Percentiles rank a stretch among this genome's conserved stretches.
Conservation (phyloP, 2,797 vertebrate genomes). For the Bucorvus abyssinicus region DNA sequence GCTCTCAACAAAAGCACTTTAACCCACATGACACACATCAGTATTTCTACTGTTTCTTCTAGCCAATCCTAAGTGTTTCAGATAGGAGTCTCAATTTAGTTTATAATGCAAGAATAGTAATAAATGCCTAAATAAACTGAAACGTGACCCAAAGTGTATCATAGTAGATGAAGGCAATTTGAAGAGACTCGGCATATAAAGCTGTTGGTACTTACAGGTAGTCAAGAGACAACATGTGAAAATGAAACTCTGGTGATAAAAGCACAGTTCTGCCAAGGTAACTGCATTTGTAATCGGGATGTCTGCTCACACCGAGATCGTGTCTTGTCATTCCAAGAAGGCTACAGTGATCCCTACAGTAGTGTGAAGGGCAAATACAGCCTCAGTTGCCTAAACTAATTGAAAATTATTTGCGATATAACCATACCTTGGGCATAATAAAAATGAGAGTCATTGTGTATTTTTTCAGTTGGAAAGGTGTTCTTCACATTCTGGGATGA, state of each 20-base stretch:
- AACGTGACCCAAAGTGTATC: not conserved
- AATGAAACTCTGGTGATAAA: not conserved
- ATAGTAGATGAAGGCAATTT: not conserved
- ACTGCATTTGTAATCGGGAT: not conserved
- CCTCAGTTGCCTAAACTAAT: not conserved
- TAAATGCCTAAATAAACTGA: not conserved
- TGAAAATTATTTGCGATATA: not conserved
- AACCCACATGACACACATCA: not conserved
- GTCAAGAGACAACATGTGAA: not conserved
- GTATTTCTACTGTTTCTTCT: not conserved
- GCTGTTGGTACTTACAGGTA: not conserved
- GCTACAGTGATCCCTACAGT: not conserved
- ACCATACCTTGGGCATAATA: conserved; percentile 65
- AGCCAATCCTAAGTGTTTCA: not conserved
- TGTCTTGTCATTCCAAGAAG: not conserved
- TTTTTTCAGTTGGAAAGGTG: conserved; percentile 26
- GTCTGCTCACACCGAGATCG: rapidly evolving
- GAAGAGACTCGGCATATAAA: not conserved
- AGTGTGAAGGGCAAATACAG: not conserved
- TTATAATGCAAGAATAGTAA: not conserved
- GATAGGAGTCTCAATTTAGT: not conserved
- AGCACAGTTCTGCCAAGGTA: not conserved
- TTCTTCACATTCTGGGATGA: conserved; percentile 33
- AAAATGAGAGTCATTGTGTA: conserved; percentile 27
- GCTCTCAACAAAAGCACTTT: not conserved